phyloP scores from a whole-genome alignment of 92 coral and sea anemone genomes.

The Pocillopora meandrina region DNA sequence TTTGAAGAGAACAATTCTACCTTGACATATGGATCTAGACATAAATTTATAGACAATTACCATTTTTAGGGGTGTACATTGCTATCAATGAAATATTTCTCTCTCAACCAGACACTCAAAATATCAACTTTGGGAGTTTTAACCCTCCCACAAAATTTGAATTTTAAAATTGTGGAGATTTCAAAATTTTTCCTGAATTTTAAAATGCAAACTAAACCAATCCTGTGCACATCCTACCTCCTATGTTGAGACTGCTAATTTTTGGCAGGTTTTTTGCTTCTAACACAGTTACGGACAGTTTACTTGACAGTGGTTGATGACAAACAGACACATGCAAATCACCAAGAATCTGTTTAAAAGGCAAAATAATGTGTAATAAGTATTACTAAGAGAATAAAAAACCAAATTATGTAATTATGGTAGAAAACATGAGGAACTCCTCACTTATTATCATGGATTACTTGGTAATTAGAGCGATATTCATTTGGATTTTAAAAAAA shows the following conservation, averaged over 20 bases:
- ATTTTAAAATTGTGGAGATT: too few relatives aligned
- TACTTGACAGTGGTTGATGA: conserved; percentile 96
- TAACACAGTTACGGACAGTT: conserved; percentile 89
- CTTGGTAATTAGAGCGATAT: too few relatives aligned
- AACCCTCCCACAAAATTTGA: too few relatives aligned
- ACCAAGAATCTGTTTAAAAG: conserved; percentile 81
- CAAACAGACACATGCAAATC: conserved; percentile 95
- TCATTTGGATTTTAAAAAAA: too few relatives aligned
- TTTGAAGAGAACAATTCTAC: conserved; percentile 87
- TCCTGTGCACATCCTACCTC: conserved; percentile 59
- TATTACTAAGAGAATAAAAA: too few relatives aligned
- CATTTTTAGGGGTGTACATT: too few relatives aligned
- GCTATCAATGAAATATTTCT: too few relatives aligned
- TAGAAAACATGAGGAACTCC: too few relatives aligned
- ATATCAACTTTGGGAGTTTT: too few relatives aligned
- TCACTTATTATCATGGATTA: too few relatives aligned
- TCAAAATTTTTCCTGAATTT: background rate
- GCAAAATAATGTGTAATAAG: background rate
- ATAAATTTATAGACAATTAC: background rate
- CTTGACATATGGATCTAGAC: conserved; percentile 96
- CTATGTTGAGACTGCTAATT: conserved; percentile 93
- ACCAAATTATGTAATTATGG: too few relatives aligned
- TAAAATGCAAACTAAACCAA: background rate
- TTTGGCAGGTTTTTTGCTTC: conserved; percentile 98
- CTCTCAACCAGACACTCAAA: background rate